A percentile compares a stretch with the other conserved stretches of the same genome.
Evolutionary conservation across 1,140 invertebrate genomes (phyloP).

Genomic region (Drosophila sproati): DNA sequence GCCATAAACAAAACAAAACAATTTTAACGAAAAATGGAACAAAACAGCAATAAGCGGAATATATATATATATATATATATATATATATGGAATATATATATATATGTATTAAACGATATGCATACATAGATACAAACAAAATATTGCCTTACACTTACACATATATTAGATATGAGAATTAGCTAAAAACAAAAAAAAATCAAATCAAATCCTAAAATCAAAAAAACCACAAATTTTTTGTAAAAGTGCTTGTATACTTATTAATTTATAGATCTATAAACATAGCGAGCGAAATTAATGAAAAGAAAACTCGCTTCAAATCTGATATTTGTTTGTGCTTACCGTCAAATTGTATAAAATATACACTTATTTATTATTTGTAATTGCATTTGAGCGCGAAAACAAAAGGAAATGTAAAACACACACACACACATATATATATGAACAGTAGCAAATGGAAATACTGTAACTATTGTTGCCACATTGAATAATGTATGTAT

Average conservation of each 20-base stretch:
- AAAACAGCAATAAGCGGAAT: slow-evolving; percentile 57
- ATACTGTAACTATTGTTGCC: slow-evolving; percentile 79
- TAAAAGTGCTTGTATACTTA: slow-evolving; percentile 41
- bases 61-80: slow-evolving; percentile 40
- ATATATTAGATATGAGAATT: slow-evolving; percentile 68
- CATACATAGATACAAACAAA: slow-evolving; percentile 57
- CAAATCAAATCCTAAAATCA: slow-evolving; percentile 29
- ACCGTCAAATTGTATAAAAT: slow-evolving; percentile 71
- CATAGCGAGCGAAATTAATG: slow-evolving; percentile 3
- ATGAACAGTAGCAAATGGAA: slow-evolving; percentile 35
- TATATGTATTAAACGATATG: slow-evolving; percentile 70
- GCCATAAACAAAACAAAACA: slow-evolving; percentile 62
- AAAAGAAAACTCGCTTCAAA: slow-evolving; percentile 38
- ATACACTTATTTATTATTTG: slow-evolving; percentile 78
- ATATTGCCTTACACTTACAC: slow-evolving; percentile 73
- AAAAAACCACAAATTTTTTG: slow-evolving; percentile 35
- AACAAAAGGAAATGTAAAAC: slow-evolving; percentile 41
- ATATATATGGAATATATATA: slow-evolving; percentile 43
- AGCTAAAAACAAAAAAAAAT: slow-evolving; percentile 41
- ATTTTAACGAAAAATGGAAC: slow-evolving; percentile 76
- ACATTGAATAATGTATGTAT: slow-evolving; percentile 77
- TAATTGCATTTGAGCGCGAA: slow-evolving; percentile 77
- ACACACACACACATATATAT: slow-evolving; percentile 11
- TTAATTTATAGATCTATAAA: slow-evolving; percentile 27
- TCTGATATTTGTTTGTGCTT: slow-evolving; percentile 61